Percentiles rank a stretch among this genome's conserved stretches.
Evolutionary conservation across 2,888 invertebrate genomes (phyloP).

Genomic region (Conomelus anceps): DNA sequence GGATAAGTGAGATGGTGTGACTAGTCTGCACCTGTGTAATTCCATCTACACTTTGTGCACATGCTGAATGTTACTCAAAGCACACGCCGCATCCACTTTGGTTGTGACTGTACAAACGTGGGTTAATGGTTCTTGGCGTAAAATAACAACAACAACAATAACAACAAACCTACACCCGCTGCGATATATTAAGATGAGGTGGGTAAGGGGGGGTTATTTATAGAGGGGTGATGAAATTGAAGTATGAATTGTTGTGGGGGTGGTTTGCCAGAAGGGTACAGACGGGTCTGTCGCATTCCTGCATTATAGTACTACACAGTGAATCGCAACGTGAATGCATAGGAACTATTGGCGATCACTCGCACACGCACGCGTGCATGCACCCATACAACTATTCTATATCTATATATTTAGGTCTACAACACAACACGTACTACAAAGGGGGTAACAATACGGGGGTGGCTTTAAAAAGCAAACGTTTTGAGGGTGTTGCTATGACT

Average conservation of each 20-base stretch:
- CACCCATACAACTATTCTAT: neutral
- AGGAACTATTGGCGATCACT: neutral
- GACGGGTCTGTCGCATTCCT: neutral
- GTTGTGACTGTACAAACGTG: neutral
- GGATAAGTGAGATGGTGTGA: neutral
- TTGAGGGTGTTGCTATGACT: neutral
- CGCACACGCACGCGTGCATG: neutral
- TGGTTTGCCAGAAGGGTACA: neutral
- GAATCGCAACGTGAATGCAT: neutral
- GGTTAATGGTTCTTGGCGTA: neutral
- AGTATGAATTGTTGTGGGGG: neutral
- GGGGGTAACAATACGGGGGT: neutral
- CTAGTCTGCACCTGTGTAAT: neutral
- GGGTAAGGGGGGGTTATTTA: neutral
- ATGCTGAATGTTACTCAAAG: neutral
- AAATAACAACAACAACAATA: neutral
- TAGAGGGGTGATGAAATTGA: neutral
- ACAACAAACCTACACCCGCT: neutral
- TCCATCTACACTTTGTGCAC: neutral
- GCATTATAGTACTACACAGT: neutral
- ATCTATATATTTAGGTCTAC: neutral
- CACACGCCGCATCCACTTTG: neutral
- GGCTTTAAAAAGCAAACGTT: neutral
- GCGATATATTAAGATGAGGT: too few species aligned
- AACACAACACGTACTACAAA: neutral